Conservation (phyloP, 2,888 invertebrate species). For the Agrochola circellaris region DNA sequence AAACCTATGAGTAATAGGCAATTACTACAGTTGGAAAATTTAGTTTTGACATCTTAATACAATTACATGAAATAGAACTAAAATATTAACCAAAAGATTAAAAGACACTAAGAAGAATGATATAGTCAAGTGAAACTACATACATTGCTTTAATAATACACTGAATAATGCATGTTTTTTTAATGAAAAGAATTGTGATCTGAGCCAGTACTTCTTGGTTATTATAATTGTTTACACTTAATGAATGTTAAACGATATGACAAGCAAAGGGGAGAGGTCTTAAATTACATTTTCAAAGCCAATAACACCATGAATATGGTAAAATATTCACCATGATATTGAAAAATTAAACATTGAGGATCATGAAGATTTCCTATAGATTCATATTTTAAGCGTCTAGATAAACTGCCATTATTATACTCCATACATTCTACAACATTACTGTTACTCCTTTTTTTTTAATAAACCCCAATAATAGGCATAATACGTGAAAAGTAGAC, state of each 20-base stretch:
- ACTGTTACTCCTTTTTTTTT: conserved; percentile 4
- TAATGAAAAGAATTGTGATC: neutral
- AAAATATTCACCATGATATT: conserved; percentile 37
- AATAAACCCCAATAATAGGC: conserved; percentile 15
- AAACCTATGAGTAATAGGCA: conserved; percentile 12
- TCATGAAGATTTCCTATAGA: conserved; percentile 37
- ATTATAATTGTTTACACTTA: conserved; percentile 10
- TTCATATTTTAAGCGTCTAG: neutral
- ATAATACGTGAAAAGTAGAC: conserved; percentile 53
- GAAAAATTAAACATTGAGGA: conserved; percentile 34
- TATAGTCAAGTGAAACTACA: neutral
- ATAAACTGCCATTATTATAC: neutral
- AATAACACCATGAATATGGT: conserved; percentile 15
- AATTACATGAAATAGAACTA: neutral
- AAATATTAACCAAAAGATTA: neutral
- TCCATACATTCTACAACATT: neutral
- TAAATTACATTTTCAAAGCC: neutral
- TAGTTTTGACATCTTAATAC: neutral
- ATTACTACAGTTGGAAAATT: neutral
- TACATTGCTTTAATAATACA: neutral
- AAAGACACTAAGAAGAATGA: neutral
- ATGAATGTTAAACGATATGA: conserved; percentile 12
- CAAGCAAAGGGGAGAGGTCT: neutral
- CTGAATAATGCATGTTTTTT: conserved; percentile 9
- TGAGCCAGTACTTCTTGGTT: conserved; percentile 17